These are phyloP conservation scores for Campoplex capitator DNA, from an alignment of 2,888 invertebrate genomes.

Conservation along the genomic window DNA sequence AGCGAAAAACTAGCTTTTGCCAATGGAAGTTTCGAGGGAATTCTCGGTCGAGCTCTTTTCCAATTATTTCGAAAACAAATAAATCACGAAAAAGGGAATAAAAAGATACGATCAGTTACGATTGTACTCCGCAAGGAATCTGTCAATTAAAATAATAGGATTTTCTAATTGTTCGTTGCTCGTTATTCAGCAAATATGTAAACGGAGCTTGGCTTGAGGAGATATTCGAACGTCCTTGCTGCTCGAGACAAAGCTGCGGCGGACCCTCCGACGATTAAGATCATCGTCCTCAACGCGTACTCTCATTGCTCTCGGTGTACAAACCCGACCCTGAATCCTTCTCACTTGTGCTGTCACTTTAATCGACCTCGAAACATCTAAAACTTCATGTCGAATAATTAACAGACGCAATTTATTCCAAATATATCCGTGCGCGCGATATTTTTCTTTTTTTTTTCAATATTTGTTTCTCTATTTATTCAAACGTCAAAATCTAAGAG, in stretches of 20 bases:
- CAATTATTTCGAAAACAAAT: background rate
- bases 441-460: background rate
- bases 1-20: no score
- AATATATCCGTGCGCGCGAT: background rate
- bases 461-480: background rate
- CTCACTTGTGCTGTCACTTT: slow-evolving; percentile 61
- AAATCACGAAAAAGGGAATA: background rate
- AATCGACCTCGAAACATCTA: slow-evolving; percentile 65
- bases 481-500: background rate
- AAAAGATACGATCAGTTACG: background rate
- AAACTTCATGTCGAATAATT: slow-evolving; percentile 48
- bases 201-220: slow-evolving; percentile 37
- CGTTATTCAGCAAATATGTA: background rate
- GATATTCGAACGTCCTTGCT: slow-evolving; percentile 56
- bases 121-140: background rate
- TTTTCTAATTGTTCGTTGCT: background rate
- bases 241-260: slow-evolving; percentile 40
- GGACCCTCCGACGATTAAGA: slow-evolving; percentile 57
- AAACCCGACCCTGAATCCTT: slow-evolving; percentile 60
- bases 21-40: background rate
- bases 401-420: slow-evolving; percentile 16
- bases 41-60: background rate
- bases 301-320: slow-evolving; percentile 39
- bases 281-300: slow-evolving; percentile 54
- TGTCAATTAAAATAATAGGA: background rate